Conservation (phyloP, 1,140 invertebrate species). For the Lysiphlebus fabarum region DNA sequence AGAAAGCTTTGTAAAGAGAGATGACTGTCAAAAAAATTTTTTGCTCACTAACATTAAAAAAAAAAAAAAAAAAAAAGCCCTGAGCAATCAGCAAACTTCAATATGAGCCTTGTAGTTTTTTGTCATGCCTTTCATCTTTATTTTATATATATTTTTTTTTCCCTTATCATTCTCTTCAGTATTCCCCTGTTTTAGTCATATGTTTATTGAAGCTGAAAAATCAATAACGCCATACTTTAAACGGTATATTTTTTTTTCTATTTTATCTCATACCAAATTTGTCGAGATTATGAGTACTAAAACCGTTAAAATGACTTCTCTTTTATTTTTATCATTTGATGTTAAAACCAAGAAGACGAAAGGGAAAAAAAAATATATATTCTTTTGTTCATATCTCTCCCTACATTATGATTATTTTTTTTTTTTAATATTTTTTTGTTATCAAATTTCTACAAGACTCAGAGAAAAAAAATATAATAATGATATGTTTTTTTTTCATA, state of each 20-base stretch:
- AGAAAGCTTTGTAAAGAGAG: slow-evolving; percentile 3
- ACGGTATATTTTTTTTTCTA: slow-evolving; percentile 17
- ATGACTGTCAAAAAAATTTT: slow-evolving; percentile 2
- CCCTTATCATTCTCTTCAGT: not conserved
- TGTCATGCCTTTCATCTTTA: slow-evolving; percentile 31
- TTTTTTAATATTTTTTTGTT: too few species aligned
- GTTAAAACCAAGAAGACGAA: not conserved
- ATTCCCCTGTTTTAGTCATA: slow-evolving; percentile 11
- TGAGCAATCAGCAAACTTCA: slow-evolving; percentile 29
- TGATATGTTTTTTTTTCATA: not conserved
- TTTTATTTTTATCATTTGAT: slow-evolving; percentile 1
- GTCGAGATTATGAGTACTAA: slow-evolving; percentile 9
- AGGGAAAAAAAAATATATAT: not conserved
- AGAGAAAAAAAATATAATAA: not conserved
- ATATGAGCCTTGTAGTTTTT: slow-evolving; percentile 28
- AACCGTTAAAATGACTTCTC: not conserved
- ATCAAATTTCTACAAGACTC: too few species aligned
- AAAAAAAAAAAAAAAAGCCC: too few species aligned
- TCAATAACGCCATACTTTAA: slow-evolving; percentile 28
- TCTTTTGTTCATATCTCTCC: slow-evolving; percentile 13
- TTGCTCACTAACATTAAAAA: slow-evolving; percentile 15
- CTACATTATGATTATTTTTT: not conserved
- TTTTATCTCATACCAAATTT: slow-evolving; percentile 15
- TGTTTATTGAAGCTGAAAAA: slow-evolving; percentile 37
- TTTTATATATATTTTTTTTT: slow-evolving; percentile 1